A percentile compares a stretch with the other conserved stretches of the same genome.
Evolutionary conservation across 2,797 vertebrate genomes (phyloP).

Genomic region (Clarias pachynema): DNA sequence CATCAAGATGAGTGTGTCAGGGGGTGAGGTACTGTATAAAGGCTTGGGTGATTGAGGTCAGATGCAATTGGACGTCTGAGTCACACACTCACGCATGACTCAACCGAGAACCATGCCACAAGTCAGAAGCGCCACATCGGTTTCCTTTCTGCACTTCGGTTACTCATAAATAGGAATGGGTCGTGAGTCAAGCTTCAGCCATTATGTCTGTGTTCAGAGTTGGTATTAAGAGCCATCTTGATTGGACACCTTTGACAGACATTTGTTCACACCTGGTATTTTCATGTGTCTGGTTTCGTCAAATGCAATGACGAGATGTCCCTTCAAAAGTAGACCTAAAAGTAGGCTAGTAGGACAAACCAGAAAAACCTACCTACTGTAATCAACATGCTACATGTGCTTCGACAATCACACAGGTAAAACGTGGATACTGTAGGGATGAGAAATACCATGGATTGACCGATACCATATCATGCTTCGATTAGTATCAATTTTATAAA

Average conservation of each 20-base stretch:
- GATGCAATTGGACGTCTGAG: not conserved
- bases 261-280: not conserved
- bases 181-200: not conserved
- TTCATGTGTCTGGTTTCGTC: not conserved
- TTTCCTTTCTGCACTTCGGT: not conserved
- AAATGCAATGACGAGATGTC: not conserved
- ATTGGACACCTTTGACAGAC: not conserved
- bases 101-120: not conserved
- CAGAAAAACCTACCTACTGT: too few relatives aligned
- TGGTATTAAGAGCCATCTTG: too few relatives aligned
- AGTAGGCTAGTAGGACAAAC: not conserved
- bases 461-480: too few relatives aligned
- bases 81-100: not conserved
- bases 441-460: too few relatives aligned
- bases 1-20: not conserved
- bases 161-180: not conserved
- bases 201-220: not conserved
- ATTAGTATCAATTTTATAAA: too few relatives aligned
- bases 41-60: slow-evolving; percentile 3
- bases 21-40: not conserved
- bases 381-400: not conserved
- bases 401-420: not conserved
- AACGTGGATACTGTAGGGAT: not conserved
- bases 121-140: not conserved
- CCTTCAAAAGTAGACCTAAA: not conserved